Evolutionary conservation across 2,797 vertebrate genomes (phyloP).

Genomic region (Rhinogobio ventralis): DNA sequence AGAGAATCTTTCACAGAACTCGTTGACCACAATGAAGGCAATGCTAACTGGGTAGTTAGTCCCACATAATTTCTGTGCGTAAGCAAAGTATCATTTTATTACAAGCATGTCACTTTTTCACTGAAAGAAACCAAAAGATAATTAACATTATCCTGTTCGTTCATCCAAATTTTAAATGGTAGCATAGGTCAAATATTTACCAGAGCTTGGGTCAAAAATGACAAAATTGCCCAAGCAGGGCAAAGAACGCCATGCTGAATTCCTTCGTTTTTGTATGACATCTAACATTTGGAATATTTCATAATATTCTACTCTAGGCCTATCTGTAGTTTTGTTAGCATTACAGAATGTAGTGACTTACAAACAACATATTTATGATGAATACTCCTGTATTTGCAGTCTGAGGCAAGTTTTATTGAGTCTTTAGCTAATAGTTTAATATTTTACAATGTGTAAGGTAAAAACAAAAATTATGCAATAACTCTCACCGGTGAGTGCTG

Average conservation of each 20-base stretch:
- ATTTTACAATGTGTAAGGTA: not conserved
- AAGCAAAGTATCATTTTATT: slow-evolving; percentile 1
- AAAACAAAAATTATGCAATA: not conserved
- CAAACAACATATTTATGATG: not conserved
- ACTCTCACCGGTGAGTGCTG: slow-evolving; percentile 47
- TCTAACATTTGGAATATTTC: not conserved
- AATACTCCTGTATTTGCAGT: not conserved
- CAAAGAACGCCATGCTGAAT: not conserved
- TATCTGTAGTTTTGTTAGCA: not conserved
- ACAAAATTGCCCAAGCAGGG: not conserved
- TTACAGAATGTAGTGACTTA: not conserved
- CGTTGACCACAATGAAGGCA: slow-evolving; percentile 94
- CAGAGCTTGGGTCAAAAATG: not conserved
- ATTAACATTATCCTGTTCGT: no score
- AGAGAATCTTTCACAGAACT: slow-evolving; percentile 98
- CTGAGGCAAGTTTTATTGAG: not conserved
- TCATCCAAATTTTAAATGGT: not conserved
- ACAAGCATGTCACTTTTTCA: not conserved
- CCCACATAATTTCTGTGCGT: slow-evolving; percentile 83
- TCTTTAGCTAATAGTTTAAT: not conserved
- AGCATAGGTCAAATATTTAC: not conserved
- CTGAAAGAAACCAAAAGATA: not conserved
- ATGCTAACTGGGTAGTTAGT: slow-evolving; percentile 95
- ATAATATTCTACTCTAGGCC: not conserved
- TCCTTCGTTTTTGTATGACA: not conserved